Conservation (phyloP, 2,113 vertebrate species). For the Salvelinus alpinus region DNA sequence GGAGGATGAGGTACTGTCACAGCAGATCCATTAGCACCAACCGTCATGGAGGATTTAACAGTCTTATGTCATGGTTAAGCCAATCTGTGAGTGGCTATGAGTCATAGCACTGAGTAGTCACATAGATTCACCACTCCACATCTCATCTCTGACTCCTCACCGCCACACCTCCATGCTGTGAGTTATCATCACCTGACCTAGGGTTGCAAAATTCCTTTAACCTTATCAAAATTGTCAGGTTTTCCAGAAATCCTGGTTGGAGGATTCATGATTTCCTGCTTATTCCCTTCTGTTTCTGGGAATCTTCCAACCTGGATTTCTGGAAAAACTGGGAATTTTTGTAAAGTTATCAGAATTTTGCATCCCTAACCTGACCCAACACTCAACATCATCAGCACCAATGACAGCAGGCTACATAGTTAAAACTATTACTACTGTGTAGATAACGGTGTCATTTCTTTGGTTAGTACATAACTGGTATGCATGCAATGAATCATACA, state of each 20-base stretch:
- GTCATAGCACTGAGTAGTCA: neutral
- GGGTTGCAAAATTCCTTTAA: too few species aligned
- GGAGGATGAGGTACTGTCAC: neutral
- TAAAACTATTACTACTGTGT: too few species aligned
- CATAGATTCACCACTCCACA: neutral
- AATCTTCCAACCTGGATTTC: too few species aligned
- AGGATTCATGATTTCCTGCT: too few species aligned
- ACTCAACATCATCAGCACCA: slow-evolving; percentile 11
- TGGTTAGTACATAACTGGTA: too few species aligned
- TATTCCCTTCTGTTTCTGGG: too few species aligned
- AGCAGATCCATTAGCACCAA: neutral
- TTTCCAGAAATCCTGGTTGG: too few species aligned
- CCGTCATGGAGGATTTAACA: neutral
- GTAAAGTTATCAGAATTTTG: too few species aligned
- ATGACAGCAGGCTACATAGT: neutral
- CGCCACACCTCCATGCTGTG: slow-evolving; percentile 31
- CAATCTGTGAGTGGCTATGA: neutral
- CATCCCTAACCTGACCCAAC: slow-evolving; percentile 14
- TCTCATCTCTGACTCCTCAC: slow-evolving; percentile 3
- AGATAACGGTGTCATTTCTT: too few species aligned
- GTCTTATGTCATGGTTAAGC: slow-evolving; percentile 5
- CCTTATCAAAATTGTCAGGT: too few species aligned
- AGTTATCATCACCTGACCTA: slow-evolving; percentile 8
- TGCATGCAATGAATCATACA: too few species aligned
- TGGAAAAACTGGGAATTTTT: too few species aligned